A percentile compares a stretch with the other conserved stretches of the same genome.
phyloP scores from a whole-genome alignment of 1,140 invertebrate genomes.

The Gyrodactylus bullatarudis region DNA sequence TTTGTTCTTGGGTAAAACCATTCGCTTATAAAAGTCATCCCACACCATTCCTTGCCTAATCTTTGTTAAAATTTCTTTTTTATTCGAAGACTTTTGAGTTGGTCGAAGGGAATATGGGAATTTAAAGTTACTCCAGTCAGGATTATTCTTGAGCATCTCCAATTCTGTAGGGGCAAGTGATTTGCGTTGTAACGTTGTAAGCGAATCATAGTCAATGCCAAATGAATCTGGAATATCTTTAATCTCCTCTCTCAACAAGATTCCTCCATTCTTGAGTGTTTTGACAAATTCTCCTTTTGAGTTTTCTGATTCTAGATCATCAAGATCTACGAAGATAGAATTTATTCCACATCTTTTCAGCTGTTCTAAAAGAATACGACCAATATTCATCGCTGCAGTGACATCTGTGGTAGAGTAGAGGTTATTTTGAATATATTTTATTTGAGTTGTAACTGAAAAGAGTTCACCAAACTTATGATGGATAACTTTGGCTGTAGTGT shows the following conservation, averaged over 20 bases:
- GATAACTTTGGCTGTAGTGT: background rate
- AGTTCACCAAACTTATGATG: background rate
- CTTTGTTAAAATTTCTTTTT: background rate
- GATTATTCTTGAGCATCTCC: background rate
- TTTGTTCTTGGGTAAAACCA: background rate
- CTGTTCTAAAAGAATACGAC: background rate
- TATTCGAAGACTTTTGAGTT: background rate
- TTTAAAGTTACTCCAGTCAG: background rate
- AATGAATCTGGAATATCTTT: background rate
- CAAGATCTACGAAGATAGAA: background rate
- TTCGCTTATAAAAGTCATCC: background rate
- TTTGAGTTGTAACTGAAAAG: background rate
- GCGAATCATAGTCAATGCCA: background rate
- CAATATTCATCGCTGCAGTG: background rate
- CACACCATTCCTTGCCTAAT: background rate
- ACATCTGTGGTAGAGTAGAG: background rate
- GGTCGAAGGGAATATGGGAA: background rate
- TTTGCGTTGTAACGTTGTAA: background rate
- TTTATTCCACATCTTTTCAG: background rate
- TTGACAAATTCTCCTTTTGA: background rate
- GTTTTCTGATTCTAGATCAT: background rate
- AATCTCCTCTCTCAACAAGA: background rate
- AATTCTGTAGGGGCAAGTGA: background rate
- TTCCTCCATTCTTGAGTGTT: background rate
- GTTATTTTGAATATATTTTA: background rate